Evolutionary conservation across 2,113 vertebrate species (phyloP).

Genomic region (Nycticebus coucang): DNA sequence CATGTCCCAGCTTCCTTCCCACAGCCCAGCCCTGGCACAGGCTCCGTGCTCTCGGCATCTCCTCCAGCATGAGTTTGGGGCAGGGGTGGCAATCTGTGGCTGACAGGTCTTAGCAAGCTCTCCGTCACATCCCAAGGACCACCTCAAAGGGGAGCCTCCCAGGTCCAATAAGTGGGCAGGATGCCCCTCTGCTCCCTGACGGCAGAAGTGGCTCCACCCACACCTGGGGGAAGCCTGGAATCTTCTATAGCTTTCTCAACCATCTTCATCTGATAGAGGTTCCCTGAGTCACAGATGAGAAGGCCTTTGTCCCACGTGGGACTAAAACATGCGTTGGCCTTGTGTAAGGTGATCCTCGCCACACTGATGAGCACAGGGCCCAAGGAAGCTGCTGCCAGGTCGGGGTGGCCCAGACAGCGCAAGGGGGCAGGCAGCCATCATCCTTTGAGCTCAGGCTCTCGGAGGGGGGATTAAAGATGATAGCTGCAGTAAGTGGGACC

Average conservation of each 20-base stretch:
- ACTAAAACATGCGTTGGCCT: fast-evolving
- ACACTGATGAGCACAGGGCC: no score
- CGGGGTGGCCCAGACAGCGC: fast-evolving
- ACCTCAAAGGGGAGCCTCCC: neutral
- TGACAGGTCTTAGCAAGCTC: neutral
- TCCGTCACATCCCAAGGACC: neutral
- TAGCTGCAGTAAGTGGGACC: fast-evolving
- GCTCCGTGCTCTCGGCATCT: neutral
- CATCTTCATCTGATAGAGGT: neutral
- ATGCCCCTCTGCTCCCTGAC: neutral
- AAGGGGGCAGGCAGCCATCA: fast-evolving
- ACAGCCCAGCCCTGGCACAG: fast-evolving
- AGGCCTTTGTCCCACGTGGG: neutral
- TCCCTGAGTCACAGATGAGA: neutral
- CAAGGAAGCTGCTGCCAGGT: neutral
- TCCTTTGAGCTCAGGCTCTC: neutral
- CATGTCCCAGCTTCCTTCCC: neutral
- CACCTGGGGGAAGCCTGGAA: no score
- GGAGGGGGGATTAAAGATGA: fast-evolving
- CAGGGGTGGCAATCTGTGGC: fast-evolving
- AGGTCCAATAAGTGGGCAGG: neutral
- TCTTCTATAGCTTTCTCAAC: fast-evolving
- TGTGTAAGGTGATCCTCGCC: fast-evolving
- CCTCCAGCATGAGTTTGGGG: fast-evolving
- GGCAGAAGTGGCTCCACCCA: neutral